Percentiles rank a stretch among this genome's conserved stretches.
These are phyloP conservation scores for Podarcis raffonei DNA, from an alignment of 2,113 vertebrate genomes.

Conservation along the genomic window DNA sequence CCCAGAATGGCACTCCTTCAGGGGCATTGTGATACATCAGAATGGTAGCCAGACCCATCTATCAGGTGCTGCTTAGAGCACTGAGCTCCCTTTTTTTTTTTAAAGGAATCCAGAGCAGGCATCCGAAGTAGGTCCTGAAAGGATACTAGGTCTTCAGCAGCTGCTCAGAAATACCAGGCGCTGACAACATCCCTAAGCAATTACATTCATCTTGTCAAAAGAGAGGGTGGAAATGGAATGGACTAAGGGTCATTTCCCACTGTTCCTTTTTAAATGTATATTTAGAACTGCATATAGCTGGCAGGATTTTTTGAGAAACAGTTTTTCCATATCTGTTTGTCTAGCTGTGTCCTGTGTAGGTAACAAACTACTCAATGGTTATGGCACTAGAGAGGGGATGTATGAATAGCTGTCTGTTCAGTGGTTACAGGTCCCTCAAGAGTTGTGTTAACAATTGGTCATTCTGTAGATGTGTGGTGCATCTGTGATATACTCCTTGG, in stretches of 20 bases:
- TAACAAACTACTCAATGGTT: constrained; percentile 15
- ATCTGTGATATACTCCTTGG: constrained; percentile 32
- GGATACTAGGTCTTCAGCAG: background rate
- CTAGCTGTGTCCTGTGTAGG: background rate
- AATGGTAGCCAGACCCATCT: background rate
- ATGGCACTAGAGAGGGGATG: background rate
- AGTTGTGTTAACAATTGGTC: background rate
- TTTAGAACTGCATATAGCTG: background rate
- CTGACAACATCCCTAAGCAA: background rate
- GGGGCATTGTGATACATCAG: background rate
- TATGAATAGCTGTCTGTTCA: background rate
- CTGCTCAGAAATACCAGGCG: background rate
- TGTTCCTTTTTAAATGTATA: background rate
- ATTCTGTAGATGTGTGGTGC: constrained; percentile 10
- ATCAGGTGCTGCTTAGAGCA: background rate
- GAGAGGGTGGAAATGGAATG: background rate
- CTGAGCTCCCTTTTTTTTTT: background rate
- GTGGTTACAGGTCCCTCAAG: constrained; percentile 43
- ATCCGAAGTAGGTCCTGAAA: background rate
- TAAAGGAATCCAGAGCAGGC: background rate
- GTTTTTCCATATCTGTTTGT: background rate
- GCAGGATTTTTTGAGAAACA: background rate
- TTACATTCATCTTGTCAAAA: background rate
- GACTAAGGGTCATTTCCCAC: background rate
- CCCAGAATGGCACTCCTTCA: background rate